Conservation (phyloP, 2,113 vertebrate genomes). For the Gadus macrocephalus region DNA sequence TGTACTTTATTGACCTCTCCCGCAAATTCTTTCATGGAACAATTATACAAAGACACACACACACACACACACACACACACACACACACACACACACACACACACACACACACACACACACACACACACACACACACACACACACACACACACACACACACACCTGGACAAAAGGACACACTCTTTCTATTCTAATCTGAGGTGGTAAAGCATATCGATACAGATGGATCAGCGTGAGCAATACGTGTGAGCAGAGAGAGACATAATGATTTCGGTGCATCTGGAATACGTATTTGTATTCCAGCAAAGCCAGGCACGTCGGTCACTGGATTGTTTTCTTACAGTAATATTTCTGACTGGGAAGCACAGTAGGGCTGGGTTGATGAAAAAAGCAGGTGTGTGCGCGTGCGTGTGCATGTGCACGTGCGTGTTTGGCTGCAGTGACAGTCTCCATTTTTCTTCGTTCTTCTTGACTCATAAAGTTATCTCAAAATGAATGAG, state of each 20-base stretch:
- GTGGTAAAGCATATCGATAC: not conserved
- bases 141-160: too few relatives aligned
- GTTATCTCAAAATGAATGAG: conserved; percentile 11
- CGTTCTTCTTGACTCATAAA: conserved; percentile 17
- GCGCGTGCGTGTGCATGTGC: conserved; percentile 15
- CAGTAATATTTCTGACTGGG: conserved; percentile 45
- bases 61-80: too few relatives aligned
- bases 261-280: conserved; percentile 41
- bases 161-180: too few relatives aligned
- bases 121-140: too few relatives aligned
- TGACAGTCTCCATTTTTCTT: conserved; percentile 25
- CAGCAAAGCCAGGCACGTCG: conserved; percentile 55
- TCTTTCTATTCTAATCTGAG: not conserved
- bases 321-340: conserved; percentile 54
- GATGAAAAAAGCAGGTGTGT: conserved; percentile 59
- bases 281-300: conserved; percentile 61
- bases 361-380: conserved; percentile 24
- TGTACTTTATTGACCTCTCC: not conserved
- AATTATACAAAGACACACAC: too few relatives aligned
- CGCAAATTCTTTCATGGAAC: too few relatives aligned
- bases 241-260: conserved; percentile 59
- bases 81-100: not conserved
- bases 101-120: not conserved
- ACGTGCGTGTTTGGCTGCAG: conserved; percentile 13
- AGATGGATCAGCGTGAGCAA: conserved; percentile 26